Evolutionary conservation across 2,113 vertebrate genomes (phyloP), one percentile per base, ranked within the genome.

Genomic region (Hippopotamus amphibius): DNA sequence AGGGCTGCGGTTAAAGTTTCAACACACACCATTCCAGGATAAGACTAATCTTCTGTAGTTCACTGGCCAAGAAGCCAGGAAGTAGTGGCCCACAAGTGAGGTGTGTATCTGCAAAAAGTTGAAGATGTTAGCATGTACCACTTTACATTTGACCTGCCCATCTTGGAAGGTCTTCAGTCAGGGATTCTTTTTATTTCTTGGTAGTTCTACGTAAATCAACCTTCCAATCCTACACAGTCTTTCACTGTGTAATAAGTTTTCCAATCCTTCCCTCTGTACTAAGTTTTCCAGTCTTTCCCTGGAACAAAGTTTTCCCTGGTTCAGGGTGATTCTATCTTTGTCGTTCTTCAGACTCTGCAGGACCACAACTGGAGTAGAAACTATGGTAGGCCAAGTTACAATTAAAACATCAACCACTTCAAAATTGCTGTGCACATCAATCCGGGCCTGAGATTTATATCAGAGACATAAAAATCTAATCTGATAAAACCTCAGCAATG

Each of bases 351-450:
- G 46, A 82, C 22, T 88, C 21, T 79, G 5, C 28, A 57, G 91
- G 59, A 72, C 26, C 37, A 94, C 3, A 69, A 10, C 55, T 37
- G n/a, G 12, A 63, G 24, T 48, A 28, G 74, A 95, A 86, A 72
- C 21, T 37, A 66, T 2, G 3, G 30, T 26, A 93, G 96, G 63
- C 37, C 37, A 41, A 84, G 71, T 81, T 66, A 13, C 41, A 93
- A 79, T 79, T 30, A 88, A 4, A 57, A 46, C 6, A 71, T n/a
- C 48, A 66, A 69, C 77, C 69, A 63, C 77, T 72, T 46, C 37
- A 72, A 94, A 33, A 82, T 22, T 87, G 86, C 43, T 61, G 12
- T 81, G 30, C 5, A 91, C 22, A 57, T 93, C 6, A 92, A 77
- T 33, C 9, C 48, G 85, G 83, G 33, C 24, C 83, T 94, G 43